Evolutionary conservation across 2,113 vertebrate genomes (phyloP).

Genomic region (Peucedramus taeniatus): DNA sequence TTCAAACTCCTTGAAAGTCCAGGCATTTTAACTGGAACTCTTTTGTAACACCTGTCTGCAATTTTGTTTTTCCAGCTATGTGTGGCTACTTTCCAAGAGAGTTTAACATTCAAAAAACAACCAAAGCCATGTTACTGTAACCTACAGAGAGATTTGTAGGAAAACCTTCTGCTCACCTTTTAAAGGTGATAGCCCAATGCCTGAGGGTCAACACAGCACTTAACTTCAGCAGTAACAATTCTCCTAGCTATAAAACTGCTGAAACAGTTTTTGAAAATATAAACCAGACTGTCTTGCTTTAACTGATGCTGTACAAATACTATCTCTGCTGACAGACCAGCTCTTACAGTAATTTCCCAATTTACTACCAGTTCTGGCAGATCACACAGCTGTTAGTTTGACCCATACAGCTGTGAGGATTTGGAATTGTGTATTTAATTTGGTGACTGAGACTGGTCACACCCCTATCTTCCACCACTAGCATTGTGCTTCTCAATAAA

Average conservation of each 20-base stretch:
- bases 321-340: neutral
- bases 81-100: neutral
- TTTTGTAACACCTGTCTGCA: neutral
- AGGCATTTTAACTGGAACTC: neutral
- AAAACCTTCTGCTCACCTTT: neutral
- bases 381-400: neutral
- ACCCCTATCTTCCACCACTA: neutral
- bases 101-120: neutral
- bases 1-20: neutral
- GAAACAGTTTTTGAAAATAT: neutral
- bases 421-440: neutral
- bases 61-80: neutral
- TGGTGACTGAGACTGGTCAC: neutral
- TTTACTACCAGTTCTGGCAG: neutral
- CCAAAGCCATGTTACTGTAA: neutral
- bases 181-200: neutral
- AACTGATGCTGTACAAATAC: neutral
- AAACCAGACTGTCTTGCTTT: neutral
- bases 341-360: neutral
- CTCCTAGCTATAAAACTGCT: neutral
- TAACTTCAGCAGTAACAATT: neutral
- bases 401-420: neutral
- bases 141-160: neutral
- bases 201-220: neutral
- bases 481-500: neutral